phyloP scores from a whole-genome alignment of 2,888 invertebrate species.

The Apoda limacodes region DNA sequence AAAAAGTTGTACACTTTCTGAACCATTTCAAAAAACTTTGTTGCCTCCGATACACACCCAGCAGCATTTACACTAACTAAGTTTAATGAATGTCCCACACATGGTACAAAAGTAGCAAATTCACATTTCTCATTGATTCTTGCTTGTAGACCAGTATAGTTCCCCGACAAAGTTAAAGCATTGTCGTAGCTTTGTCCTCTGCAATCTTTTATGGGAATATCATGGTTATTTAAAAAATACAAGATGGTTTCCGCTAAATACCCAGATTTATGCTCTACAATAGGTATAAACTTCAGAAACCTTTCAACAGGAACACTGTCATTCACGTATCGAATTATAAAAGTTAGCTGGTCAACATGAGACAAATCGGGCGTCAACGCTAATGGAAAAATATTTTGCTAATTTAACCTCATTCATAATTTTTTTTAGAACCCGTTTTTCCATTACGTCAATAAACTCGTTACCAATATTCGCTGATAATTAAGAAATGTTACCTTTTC shows the following conservation, averaged over 20 bases:
- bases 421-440: slow-evolving; percentile 19
- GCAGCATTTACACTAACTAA: slow-evolving; percentile 17
- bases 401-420: slow-evolving; percentile 25
- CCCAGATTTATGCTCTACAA: slow-evolving; percentile 25
- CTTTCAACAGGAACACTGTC: slow-evolving; percentile 24
- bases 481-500: slow-evolving; percentile 13
- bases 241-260: slow-evolving; percentile 22
- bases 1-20: slow-evolving; percentile 23
- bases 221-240: too few relatives aligned
- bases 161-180: slow-evolving; percentile 4
- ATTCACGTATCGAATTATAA: slow-evolving; percentile 27
- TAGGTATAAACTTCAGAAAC: slow-evolving; percentile 27
- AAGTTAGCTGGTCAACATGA: slow-evolving; percentile 27
- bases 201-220: slow-evolving; percentile 4
- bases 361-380: slow-evolving; percentile 26
- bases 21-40: slow-evolving; percentile 21
- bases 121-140: slow-evolving; percentile 3
- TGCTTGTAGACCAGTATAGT: slow-evolving; percentile 4
- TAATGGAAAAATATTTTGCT: slow-evolving; percentile 20
- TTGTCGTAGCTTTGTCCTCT: slow-evolving; percentile 6
- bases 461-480: slow-evolving; percentile 25
- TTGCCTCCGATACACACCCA: slow-evolving; percentile 17
- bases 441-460: slow-evolving; percentile 28
- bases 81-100: slow-evolving; percentile 27
- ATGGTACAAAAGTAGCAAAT: slow-evolving; percentile 5